phyloP scores from a whole-genome alignment of 2,888 invertebrate genomes.

The Drosophila parthenogenetica region DNA sequence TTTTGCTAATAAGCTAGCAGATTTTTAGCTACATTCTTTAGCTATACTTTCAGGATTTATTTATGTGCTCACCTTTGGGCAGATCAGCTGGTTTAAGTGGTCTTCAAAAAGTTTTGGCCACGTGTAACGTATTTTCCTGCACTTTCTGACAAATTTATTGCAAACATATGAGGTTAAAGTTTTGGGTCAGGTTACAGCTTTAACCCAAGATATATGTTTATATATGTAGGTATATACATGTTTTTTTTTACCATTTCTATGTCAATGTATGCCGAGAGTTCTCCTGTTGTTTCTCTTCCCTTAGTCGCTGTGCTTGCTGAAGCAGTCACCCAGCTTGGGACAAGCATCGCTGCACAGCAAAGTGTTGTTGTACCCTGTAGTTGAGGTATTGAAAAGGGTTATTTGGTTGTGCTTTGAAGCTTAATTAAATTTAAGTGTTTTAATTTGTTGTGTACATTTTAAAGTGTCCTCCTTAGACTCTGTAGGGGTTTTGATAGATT shows the following conservation, averaged over 20 bases:
- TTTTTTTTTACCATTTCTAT: constrained; percentile 56
- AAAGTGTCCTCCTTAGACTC: too few relatives aligned
- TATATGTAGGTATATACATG: too few relatives aligned
- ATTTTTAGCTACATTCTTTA: background rate
- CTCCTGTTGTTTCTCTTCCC: background rate
- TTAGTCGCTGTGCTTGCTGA: constrained; percentile 5
- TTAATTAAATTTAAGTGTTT: background rate
- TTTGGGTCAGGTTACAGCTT: constrained; percentile 24
- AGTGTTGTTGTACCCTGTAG: constrained; percentile 62
- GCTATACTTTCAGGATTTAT: background rate
- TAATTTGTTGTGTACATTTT: background rate
- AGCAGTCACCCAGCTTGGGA: constrained; percentile 24
- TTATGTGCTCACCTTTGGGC: constrained; percentile 20
- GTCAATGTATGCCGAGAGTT: constrained; percentile 71
- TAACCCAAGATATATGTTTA: constrained; percentile 8
- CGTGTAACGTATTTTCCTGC: constrained; percentile 53
- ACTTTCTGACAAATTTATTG: constrained; percentile 42
- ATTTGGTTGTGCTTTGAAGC: background rate
- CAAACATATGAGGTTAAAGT: constrained; percentile 24
- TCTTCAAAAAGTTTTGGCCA: constrained; percentile 43
- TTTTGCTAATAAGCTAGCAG: constrained; percentile 68
- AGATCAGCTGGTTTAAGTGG: constrained; percentile 28
- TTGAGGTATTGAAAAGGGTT: background rate
- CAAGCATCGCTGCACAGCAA: constrained; percentile 69
- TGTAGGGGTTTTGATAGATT: too few relatives aligned